These are phyloP conservation scores for Microdon myrmicae DNA, from an alignment of 2,888 invertebrate genomes.

Conservation along the genomic window DNA sequence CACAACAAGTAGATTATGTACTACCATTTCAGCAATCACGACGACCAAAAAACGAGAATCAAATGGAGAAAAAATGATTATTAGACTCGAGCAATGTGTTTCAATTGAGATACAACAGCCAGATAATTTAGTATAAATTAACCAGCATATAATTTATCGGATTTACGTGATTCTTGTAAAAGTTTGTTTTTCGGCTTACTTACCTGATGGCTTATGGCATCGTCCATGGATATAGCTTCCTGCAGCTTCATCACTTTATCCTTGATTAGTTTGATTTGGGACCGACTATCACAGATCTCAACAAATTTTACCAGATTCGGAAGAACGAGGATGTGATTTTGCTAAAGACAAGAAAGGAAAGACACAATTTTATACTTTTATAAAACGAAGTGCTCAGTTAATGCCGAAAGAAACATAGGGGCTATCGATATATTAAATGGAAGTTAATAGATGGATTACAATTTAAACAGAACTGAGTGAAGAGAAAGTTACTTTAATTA, in stretches of 20 bases:
- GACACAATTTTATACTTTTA: background rate
- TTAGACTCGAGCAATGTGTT: conserved; percentile 35
- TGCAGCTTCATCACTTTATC: conserved; percentile 75
- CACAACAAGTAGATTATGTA: conserved; percentile 67
- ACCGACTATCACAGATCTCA: conserved; percentile 79
- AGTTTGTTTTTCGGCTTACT: conserved; percentile 5
- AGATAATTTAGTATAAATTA: no score
- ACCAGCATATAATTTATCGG: no score
- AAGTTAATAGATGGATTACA: no score
- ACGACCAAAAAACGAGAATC: conserved; percentile 5
- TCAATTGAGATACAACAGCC: conserved; percentile 26
- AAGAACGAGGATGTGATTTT: conserved; percentile 70
- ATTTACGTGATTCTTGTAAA: no score
- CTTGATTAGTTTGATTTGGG: conserved; percentile 84
- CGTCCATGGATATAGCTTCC: conserved; percentile 76
- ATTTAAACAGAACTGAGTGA: no score
- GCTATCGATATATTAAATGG: no score
- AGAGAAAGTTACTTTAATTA: no score
- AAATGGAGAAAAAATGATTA: conserved; percentile 33
- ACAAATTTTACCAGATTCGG: conserved; percentile 78
- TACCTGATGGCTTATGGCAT: conserved; percentile 78
- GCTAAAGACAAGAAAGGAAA: conserved; percentile 54
- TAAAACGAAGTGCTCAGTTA: no score
- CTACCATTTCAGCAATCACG: conserved; percentile 50
- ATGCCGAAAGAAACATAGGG: no score